These are phyloP conservation scores for Fragum sueziense DNA, from an alignment of 2,888 invertebrate species.

Conservation along the genomic window DNA sequence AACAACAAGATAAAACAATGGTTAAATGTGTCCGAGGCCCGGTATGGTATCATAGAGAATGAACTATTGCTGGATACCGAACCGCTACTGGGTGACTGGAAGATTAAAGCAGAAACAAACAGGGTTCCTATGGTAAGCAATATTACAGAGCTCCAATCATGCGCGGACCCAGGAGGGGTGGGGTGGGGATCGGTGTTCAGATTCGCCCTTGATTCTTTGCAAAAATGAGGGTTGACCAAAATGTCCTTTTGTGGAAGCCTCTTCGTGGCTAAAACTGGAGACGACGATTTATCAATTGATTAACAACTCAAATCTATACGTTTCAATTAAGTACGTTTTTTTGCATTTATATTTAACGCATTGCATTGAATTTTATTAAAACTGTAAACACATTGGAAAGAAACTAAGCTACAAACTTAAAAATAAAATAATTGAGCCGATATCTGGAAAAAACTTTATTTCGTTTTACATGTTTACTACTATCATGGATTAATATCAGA, in stretches of 20 bases:
- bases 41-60: conserved; percentile 89
- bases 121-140: conserved; percentile 15
- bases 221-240: background rate
- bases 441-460: too few relatives aligned
- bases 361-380: too few relatives aligned
- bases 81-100: conserved; percentile 94
- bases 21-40: conserved; percentile 73
- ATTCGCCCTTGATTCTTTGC: background rate
- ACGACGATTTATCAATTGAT: background rate
- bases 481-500: too few relatives aligned
- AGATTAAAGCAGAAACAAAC: conserved; percentile 86
- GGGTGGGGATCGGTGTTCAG: background rate
- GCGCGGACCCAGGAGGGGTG: too few relatives aligned
- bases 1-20: conserved; percentile 92
- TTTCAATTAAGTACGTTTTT: too few relatives aligned
- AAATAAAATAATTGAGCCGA: too few relatives aligned
- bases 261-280: background rate
- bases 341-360: too few relatives aligned
- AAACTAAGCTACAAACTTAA: too few relatives aligned
- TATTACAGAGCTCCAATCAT: too few relatives aligned
- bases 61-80: conserved; percentile 88
- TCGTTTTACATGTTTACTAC: too few relatives aligned
- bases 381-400: too few relatives aligned
- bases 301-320: background rate
- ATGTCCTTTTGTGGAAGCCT: background rate